Conservation (phyloP, 2,888 invertebrate species). For the Drosophila pegasa region DNA sequence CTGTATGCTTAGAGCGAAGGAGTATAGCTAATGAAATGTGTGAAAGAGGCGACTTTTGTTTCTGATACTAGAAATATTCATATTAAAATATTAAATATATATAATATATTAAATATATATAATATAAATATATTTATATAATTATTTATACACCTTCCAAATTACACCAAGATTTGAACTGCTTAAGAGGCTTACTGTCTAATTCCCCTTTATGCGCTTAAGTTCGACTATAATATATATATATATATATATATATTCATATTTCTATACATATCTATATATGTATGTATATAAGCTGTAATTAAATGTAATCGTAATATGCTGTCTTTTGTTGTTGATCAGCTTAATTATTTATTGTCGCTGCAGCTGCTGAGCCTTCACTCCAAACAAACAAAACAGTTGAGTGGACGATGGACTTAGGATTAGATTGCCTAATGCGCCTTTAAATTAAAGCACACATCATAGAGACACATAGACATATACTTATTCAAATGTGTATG, state of each 20-base stretch:
- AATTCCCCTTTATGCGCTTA: neutral
- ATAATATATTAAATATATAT: neutral
- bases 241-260: neutral
- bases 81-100: too few relatives aligned
- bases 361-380: slow-evolving; percentile 4
- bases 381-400: neutral
- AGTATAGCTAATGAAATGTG: too few relatives aligned
- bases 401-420: neutral
- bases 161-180: neutral
- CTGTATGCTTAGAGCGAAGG: too few relatives aligned
- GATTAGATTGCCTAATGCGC: neutral
- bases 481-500: neutral
- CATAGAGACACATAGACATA: neutral
- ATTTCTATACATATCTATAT: neutral
- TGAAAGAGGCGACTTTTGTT: too few relatives aligned
- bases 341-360: slow-evolving; percentile 2
- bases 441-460: neutral
- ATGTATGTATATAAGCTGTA: neutral
- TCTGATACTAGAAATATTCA: too few relatives aligned
- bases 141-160: neutral
- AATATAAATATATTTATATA: neutral
- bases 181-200: slow-evolving; percentile 14
- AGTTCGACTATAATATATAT: neutral
- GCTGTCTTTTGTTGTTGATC: neutral
- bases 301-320: neutral